Evolutionary conservation across 2,888 invertebrate species (phyloP).

Genomic region (Chaitophorus viminalis): DNA sequence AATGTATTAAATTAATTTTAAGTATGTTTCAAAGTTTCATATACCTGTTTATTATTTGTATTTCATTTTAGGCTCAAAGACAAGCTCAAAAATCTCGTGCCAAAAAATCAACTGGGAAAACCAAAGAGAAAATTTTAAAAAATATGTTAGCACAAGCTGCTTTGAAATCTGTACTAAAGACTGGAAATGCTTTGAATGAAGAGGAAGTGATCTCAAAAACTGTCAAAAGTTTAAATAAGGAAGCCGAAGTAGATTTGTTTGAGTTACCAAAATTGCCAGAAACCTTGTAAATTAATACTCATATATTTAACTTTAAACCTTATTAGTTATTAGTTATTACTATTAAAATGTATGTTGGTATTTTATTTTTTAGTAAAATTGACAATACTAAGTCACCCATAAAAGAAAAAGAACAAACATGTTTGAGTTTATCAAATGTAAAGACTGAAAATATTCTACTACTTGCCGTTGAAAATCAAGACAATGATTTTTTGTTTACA

Average conservation of each 20-base stretch:
- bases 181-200: slow-evolving; percentile 23
- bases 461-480: slow-evolving; percentile 47
- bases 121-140: slow-evolving; percentile 43
- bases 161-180: slow-evolving; percentile 37
- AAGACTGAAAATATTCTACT: slow-evolving; percentile 44
- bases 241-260: slow-evolving; percentile 36
- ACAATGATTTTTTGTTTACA: slow-evolving; percentile 24
- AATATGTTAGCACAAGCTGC: slow-evolving; percentile 52
- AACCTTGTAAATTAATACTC: slow-evolving; percentile 5
- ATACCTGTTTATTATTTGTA: neutral
- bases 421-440: neutral
- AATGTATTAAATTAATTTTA: no score
- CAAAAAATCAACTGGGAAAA: slow-evolving; percentile 29
- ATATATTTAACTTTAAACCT: neutral
- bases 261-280: slow-evolving; percentile 41
- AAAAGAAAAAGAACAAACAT: slow-evolving; percentile 18
- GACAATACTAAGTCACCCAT: neutral
- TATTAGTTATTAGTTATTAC: neutral
- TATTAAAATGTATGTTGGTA: neutral
- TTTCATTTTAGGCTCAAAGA: slow-evolving; percentile 43
- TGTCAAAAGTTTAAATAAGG: slow-evolving; percentile 33
- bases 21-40: no score
- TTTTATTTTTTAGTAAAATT: slow-evolving; percentile 31
- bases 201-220: slow-evolving; percentile 53
- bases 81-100: slow-evolving; percentile 45